Percentiles rank a stretch among this genome's conserved stretches.
Evolutionary conservation across 1,140 invertebrate species (phyloP).

Genomic region (Adelges cooleyi): DNA sequence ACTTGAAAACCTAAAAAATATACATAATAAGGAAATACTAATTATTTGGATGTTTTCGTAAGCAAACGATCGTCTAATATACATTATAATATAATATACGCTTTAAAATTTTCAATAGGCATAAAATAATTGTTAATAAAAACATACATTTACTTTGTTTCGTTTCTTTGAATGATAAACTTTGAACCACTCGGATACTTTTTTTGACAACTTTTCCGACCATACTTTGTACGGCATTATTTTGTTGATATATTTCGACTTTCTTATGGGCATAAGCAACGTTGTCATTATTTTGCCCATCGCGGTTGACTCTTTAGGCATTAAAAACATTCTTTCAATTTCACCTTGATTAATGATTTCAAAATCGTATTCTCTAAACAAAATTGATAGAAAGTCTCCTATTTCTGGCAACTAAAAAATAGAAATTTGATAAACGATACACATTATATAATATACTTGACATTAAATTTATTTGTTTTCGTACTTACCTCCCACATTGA

Average conservation of each 20-base stretch:
- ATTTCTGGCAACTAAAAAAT: constrained; percentile 18
- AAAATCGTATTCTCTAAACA: background rate
- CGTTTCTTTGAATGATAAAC: background rate
- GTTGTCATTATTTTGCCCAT: constrained; percentile 21
- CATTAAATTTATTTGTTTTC: background rate
- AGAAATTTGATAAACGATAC: background rate
- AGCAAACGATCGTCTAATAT: too few relatives aligned
- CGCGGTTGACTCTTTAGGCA: constrained; percentile 17
- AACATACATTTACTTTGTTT: constrained; percentile 7
- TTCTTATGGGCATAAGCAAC: constrained; percentile 9
- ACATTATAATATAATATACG: too few relatives aligned
- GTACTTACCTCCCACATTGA: constrained; percentile 83
- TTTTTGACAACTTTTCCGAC: background rate
- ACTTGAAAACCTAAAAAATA: constrained; percentile 39
- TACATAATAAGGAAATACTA: background rate
- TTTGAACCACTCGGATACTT: constrained; percentile 8
- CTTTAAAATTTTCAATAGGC: background rate
- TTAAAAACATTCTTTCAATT: constrained; percentile 30
- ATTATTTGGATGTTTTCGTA: too few relatives aligned
- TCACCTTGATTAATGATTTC: constrained; percentile 19
- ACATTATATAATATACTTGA: background rate
- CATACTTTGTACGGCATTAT: background rate
- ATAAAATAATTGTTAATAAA: background rate
- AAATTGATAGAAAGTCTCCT: constrained; percentile 11
- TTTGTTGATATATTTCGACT: background rate